Percentiles rank a stretch among this genome's conserved stretches.
Evolutionary conservation across 2,797 vertebrate genomes (phyloP).

Genomic region (Sebastolobus alascanus): DNA sequence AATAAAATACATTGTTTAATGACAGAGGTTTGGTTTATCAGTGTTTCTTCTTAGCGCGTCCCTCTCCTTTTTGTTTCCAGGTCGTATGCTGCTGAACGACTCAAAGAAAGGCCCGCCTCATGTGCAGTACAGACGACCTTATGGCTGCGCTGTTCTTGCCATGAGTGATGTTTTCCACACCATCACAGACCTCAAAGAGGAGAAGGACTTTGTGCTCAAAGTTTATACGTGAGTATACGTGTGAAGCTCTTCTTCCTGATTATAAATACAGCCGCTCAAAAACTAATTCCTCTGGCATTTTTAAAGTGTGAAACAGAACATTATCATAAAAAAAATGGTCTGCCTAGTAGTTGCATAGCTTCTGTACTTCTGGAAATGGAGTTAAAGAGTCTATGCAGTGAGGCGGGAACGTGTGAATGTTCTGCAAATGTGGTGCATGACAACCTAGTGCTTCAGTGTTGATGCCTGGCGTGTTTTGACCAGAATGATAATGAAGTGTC

Average conservation of each 20-base stretch:
- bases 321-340: neutral
- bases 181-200: slow-evolving; percentile 96
- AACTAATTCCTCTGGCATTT: neutral
- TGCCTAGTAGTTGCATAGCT: neutral
- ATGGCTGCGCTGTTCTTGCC: slow-evolving; percentile 97
- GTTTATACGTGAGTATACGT: slow-evolving; percentile 97
- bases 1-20: slow-evolving; percentile 19
- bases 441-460: slow-evolving; percentile 51
- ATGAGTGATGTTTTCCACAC: slow-evolving; percentile 96
- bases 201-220: slow-evolving; percentile 99
- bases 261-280: neutral
- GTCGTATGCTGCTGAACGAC: slow-evolving; percentile 97
- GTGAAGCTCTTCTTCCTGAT: slow-evolving; percentile 2
- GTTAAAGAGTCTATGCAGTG: neutral
- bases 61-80: slow-evolving; percentile 72
- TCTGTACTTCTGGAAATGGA: slow-evolving; percentile 10
- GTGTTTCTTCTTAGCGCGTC: neutral
- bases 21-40: neutral
- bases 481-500: slow-evolving; percentile 79
- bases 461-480: slow-evolving; percentile 64
- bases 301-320: slow-evolving; percentile 3
- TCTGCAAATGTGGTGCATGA: slow-evolving; percentile 45
- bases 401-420: slow-evolving; percentile 36
- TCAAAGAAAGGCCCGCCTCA: slow-evolving; percentile 97
- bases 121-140: slow-evolving; percentile 94